Evolutionary conservation across 2,113 vertebrate genomes (phyloP).

Genomic region (Otocyon megalotis): DNA sequence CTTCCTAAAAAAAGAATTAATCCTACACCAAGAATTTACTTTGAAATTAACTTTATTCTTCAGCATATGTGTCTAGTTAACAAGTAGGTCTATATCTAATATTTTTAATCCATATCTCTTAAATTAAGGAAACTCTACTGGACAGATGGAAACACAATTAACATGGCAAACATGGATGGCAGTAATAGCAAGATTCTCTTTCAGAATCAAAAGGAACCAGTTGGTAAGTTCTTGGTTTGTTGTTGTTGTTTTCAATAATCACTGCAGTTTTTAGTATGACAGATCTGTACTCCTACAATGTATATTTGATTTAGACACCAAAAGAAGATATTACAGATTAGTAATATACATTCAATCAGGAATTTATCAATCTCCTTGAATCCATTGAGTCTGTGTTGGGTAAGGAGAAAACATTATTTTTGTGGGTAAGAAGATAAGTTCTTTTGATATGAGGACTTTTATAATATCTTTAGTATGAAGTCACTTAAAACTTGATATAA

Average conservation of each 20-base stretch:
- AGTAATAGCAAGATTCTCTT: conserved; percentile 98
- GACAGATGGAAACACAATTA: conserved; percentile 98
- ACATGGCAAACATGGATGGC: conserved; percentile 98
- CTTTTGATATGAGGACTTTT: not conserved
- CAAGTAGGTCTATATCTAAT: not conserved
- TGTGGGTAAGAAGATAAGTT: not conserved
- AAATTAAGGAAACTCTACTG: conserved; percentile 95
- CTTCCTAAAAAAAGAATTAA: not conserved
- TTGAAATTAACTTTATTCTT: not conserved
- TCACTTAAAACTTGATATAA: not conserved
- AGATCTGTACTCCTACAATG: not conserved
- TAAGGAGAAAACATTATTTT: not conserved
- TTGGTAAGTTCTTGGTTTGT: conserved; percentile 89
- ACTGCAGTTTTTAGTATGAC: not conserved
- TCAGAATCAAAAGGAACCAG: conserved; percentile 97
- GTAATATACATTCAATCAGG: not conserved
- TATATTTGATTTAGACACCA: not conserved
- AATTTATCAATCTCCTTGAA: not conserved
- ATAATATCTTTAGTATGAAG: not conserved
- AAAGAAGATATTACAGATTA: conserved; percentile 26
- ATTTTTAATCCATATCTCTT: not conserved
- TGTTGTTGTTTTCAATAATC: not conserved
- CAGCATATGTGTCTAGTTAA: not conserved
- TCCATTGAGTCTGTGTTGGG: not conserved
- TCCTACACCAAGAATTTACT: not conserved